A percentile compares a stretch with the other conserved stretches of the same genome.
Evolutionary conservation across 2,113 vertebrate genomes (phyloP).

Genomic region (Onychostruthus taczanowskii): DNA sequence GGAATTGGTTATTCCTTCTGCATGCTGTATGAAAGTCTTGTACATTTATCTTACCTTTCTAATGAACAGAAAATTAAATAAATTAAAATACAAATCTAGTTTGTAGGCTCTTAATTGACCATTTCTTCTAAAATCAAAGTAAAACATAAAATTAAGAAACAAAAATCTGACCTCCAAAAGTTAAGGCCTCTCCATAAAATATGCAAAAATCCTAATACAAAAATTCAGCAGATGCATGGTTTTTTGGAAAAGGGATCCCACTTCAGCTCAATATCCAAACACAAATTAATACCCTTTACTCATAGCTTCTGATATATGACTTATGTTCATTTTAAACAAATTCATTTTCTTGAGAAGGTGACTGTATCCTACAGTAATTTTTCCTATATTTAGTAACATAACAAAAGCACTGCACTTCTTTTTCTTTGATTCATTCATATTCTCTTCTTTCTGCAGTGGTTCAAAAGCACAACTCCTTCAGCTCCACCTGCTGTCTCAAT

Average conservation of each 20-base stretch:
- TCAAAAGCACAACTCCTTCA: conserved; percentile 40
- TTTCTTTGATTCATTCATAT: conserved; percentile 38
- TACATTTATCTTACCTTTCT: conserved; percentile 14
- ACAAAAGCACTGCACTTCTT: conserved; percentile 21
- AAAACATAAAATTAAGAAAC: background rate
- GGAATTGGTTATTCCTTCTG: conserved; percentile 14
- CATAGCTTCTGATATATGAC: background rate
- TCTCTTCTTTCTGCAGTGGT: background rate
- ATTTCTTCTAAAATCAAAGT: background rate
- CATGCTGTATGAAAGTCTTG: background rate
- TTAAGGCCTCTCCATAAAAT: background rate
- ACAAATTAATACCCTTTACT: background rate
- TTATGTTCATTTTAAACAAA: background rate
- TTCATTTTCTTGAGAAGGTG: background rate
- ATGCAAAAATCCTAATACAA: background rate
- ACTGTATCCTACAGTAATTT: background rate
- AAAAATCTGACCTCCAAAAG: background rate
- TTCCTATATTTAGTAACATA: background rate
- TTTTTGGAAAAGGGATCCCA: background rate
- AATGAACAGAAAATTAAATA: conserved; percentile 37
- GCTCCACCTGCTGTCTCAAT: conserved; percentile 70
- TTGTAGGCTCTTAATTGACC: background rate
- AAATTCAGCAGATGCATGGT: background rate
- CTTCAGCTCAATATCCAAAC: background rate
- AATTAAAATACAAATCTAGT: conserved; percentile 15